Base-by-base conservation (phyloP, 2,113 vertebrate species). In the Poeciliopsis turrubarensis region DNA sequence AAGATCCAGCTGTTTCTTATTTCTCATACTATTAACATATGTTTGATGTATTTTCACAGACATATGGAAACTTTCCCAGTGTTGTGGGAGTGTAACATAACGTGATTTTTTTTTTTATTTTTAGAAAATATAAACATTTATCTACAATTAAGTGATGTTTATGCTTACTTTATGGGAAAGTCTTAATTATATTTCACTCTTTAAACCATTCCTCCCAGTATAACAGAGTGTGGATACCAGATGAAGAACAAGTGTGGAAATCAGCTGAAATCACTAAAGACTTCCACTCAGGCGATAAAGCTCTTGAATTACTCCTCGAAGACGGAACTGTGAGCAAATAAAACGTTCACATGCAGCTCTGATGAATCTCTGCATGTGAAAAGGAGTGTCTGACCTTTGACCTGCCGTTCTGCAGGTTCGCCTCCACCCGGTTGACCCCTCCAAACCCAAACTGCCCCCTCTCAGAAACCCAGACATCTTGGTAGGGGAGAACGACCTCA, bases 401-500 rank as follows among this genome's bases (percentile, higher is more conserved):
- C 37, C 29, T 72, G 15, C 73, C 41, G 1, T 62, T 65, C 41
- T 4, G 80, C 66, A 99, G 97, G 96, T 96, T 30, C 79, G 95
- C 81, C 82, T 80, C 27, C 95, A 95, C 75, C 78, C 95, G 0
- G 73, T 98, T n/a, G 95, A 96, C 81, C 88, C 94, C 0, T 85
- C 86, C 19, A 86, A 79, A 25, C 88, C 86, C 30, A 84, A 90
- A 32, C 93, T 99, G 77, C 98, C 97, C 15, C 96, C 95, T 0
- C 95, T 99, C 0, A 93, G 98, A 74, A 99, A 99, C 80, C 98
- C 98, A 0, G 98, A 99, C 90, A 97, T 99, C 77, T 95, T 99
- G 6, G 98, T 99, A 77, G 98, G 98, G 25, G 98, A 99, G 94
- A 99, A 99, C 26, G 98, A 99, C 87, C 97, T 99, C 90, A 99